Base-by-base conservation (phyloP, 1,140 invertebrate species). In the Mesaphorura yosii region DNA sequence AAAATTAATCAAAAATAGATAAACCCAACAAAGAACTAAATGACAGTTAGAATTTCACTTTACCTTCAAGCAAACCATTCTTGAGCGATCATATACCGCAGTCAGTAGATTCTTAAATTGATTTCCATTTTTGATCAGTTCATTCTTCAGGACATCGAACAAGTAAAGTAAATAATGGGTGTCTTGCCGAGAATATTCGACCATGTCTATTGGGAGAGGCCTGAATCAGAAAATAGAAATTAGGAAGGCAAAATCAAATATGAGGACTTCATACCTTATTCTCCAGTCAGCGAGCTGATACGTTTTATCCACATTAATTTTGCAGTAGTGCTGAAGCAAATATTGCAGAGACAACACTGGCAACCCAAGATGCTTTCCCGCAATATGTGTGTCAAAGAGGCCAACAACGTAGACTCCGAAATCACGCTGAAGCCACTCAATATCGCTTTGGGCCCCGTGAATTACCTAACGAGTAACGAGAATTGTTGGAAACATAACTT, bases 211-310 rank as follows among this genome's bases (percentile, higher is more conserved):
- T 0, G 88, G 84, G 28, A 98, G 70, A 0, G 95, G 95, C 44
- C 90, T 79, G 65, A 31, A 63, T 63, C 66, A 59, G 58, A 53
- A 48, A 37, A 44, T 28, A 54, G 26, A 48, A 40, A 46, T 53
- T 17, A 25, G 19, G 38, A 44, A 41, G n/a, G 6, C 7, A 7
- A 41, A 10, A 41, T 10, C 6, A 41, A 41, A 41, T 12, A 23
- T 53, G 38, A 47, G 22, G 7, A 29, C 29, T 20, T 47, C 28
- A 41, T 66, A 80, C 78, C 83, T 75, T 22, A 94, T 87, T 55
- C 95, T 80, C 95, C 95, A 98, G 70, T 98, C 95, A 2, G 92
- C 90, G 27, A 92, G 68, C 68, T 97, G 94, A 68, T 85, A 91
- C 51, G 82, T 78, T 71, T 98, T 98, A 64, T 97, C 82, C 1